phyloP scores from a whole-genome alignment of 1,140 invertebrate species.

The Steinernema khuongi region DNA sequence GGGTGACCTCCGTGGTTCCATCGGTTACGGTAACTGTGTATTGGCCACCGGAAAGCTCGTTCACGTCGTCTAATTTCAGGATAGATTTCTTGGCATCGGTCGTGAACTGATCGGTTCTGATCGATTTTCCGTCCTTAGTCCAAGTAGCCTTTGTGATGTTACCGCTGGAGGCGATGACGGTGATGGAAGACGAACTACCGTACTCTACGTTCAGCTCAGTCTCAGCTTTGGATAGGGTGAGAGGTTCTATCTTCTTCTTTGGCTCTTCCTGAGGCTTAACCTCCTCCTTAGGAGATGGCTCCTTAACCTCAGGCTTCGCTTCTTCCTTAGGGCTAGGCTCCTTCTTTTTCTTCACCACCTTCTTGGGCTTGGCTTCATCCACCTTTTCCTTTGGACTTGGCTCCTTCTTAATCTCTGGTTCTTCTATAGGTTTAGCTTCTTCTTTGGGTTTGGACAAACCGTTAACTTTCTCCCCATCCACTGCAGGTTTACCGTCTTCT shows the following conservation, averaged over 20 bases:
- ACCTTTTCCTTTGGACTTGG: constrained; percentile 7
- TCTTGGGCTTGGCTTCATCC: constrained; percentile 9
- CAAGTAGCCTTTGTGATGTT: constrained; percentile 18
- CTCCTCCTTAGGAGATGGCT: neutral
- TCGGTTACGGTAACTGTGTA: constrained; percentile 7
- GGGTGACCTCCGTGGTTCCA: neutral
- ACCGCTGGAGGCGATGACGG: neutral
- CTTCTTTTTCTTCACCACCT: neutral
- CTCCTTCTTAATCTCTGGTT: neutral
- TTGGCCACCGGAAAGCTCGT: neutral
- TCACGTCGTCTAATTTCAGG: neutral
- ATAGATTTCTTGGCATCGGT: neutral
- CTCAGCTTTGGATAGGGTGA: neutral
- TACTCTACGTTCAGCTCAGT: neutral
- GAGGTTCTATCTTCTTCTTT: neutral
- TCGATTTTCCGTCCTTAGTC: constrained; percentile 34
- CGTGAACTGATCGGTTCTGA: neutral
- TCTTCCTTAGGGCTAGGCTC: neutral
- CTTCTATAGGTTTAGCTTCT: neutral
- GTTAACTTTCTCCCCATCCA: constrained; percentile 25
- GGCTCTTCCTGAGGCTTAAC: neutral
- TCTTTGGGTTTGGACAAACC: neutral
- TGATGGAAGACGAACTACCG: neutral
- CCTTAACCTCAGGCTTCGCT: neutral
- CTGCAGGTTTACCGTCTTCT: constrained; percentile 16